Evolutionary conservation across 2,113 vertebrate genomes (phyloP).

Genomic region (Romanogobio albipinnatus): DNA sequence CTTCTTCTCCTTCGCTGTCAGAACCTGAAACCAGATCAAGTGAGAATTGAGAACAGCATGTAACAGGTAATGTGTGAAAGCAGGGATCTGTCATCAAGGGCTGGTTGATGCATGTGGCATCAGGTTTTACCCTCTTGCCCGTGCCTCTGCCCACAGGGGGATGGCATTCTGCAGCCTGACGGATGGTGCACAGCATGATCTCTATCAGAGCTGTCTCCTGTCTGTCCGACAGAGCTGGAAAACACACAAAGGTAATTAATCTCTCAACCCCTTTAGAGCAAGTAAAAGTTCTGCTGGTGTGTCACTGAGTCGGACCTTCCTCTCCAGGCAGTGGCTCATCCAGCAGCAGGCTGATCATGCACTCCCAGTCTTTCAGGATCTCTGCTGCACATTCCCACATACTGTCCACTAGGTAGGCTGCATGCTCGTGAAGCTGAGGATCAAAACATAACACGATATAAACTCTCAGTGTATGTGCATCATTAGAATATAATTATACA

Average conservation of each 20-base stretch:
- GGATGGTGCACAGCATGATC: conserved; percentile 98
- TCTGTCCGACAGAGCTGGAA: conserved; percentile 90
- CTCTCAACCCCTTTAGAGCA: not conserved
- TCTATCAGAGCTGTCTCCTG: conserved; percentile 98
- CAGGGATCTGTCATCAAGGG: not conserved
- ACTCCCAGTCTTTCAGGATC: conserved; percentile 99
- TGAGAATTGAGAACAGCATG: conserved; percentile 5
- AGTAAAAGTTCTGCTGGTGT: not conserved
- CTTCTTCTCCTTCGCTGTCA: conserved; percentile 98
- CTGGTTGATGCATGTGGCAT: not conserved
- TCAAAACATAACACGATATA: not conserved
- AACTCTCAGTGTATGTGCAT: not conserved
- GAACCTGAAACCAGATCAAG: conserved; percentile 77
- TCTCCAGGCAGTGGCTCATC: conserved; percentile 96
- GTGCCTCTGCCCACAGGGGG: conserved; percentile 97
- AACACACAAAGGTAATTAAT: conserved; percentile 31
- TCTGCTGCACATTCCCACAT: conserved; percentile 99
- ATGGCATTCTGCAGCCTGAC: conserved; percentile 97
- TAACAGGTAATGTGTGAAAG: not conserved
- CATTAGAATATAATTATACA: not conserved
- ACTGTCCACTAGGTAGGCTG: conserved; percentile 98
- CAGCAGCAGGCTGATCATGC: conserved; percentile 97
- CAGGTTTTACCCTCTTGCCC: conserved; percentile 90
- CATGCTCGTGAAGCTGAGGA: conserved; percentile 93
- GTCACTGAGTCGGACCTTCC: conserved; percentile 80